These are phyloP conservation scores for Zaprionus vittiger DNA, from an alignment of 1,140 invertebrate genomes.

Conservation along the genomic window DNA sequence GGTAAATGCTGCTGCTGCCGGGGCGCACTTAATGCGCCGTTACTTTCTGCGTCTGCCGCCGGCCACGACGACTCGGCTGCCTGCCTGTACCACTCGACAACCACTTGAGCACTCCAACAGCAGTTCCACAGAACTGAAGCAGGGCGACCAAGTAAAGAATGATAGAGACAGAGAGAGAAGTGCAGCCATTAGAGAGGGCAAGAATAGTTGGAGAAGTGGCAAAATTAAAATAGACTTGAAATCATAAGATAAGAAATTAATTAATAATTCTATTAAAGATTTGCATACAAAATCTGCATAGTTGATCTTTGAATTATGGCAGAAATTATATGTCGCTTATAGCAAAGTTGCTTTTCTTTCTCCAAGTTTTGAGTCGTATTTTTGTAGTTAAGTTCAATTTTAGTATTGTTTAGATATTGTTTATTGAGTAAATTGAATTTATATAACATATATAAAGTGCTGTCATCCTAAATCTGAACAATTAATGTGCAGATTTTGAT, in stretches of 20 bases:
- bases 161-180: background rate
- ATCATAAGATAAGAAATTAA: background rate
- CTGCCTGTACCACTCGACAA: constrained; percentile 2
- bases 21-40: constrained; percentile 55
- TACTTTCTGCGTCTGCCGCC: constrained; percentile 36
- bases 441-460: no score
- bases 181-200: constrained; percentile 7
- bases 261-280: background rate
- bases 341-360: no score
- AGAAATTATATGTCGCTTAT: background rate
- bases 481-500: fast-evolving
- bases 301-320: background rate
- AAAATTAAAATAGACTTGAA: background rate
- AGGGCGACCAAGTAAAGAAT: background rate
- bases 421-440: no score
- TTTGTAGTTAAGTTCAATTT: no score
- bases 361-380: no score
- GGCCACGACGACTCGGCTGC: constrained; percentile 5
- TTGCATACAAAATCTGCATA: background rate
- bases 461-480: background rate
- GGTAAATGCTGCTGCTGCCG: constrained; percentile 21
- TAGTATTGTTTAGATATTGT: no score
- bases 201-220: constrained; percentile 1
- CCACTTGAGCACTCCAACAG: background rate
- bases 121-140: background rate